These are phyloP conservation scores for Tyrophagus putrescentiae DNA, from an alignment of 1,140 invertebrate genomes.

Conservation along the genomic window DNA sequence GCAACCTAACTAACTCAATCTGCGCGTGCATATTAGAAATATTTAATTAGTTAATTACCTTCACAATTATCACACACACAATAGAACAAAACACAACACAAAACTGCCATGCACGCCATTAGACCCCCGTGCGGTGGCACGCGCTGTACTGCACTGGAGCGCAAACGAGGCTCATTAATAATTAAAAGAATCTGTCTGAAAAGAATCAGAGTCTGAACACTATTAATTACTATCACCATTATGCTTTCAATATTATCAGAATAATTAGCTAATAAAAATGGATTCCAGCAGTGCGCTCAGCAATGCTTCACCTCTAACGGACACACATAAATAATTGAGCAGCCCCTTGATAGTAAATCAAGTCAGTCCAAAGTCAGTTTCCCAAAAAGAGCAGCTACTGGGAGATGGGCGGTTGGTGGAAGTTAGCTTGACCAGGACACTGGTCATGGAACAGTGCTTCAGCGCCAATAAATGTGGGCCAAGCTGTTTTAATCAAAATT, in stretches of 20 bases:
- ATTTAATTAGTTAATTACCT: constrained; percentile 20
- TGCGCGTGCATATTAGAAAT: constrained; percentile 11
- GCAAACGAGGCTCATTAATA: neutral
- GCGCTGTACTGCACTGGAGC: neutral
- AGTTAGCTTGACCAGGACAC: too few species aligned
- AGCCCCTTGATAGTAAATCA: neutral
- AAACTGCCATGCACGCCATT: neutral
- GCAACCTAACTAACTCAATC: constrained; percentile 1
- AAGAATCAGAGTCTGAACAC: neutral
- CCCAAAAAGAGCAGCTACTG: too few species aligned
- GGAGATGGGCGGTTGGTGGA: too few species aligned
- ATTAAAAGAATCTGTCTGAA: neutral
- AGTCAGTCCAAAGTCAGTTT: neutral
- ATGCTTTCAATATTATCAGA: constrained; percentile 9
- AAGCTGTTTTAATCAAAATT: constrained; percentile 2
- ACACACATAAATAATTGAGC: neutral
- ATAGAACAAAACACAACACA: neutral
- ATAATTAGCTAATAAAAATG: constrained; percentile 16
- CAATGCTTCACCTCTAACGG: neutral
- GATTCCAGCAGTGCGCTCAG: neutral
- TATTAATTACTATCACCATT: constrained; percentile 13
- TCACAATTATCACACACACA: constrained; percentile 15
- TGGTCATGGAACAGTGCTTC: too few species aligned
- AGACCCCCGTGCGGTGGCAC: too few species aligned
- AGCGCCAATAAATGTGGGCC: neutral